Evolutionary conservation across 1,140 invertebrate genomes (phyloP), one percentile per base, ranked within the genome.

Genomic region (Pentalonia nigronervosa): DNA sequence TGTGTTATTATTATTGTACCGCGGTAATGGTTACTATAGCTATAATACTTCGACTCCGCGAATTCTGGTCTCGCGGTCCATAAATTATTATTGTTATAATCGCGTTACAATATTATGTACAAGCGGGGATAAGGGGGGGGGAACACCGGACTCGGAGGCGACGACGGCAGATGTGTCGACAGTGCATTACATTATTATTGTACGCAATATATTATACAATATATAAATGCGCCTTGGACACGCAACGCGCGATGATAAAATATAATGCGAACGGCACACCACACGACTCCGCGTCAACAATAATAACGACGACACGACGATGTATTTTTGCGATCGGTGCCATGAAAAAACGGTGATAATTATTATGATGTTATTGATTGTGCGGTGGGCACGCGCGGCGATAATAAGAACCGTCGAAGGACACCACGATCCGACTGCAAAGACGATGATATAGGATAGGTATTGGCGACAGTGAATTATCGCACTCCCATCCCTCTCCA

Each of bases 241-340:
- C 91, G 91, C 91, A 83, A 92, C 76, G 9, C 76, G 34, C 47
- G 21, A 30, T 20, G n/a, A 76, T 76, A 76, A 25, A 83, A 86
- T 88, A 25, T 21, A 50, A 87, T 88, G 20, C n/a, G 87, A 47
- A 84, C 34, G 47, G 76, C 41, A 92, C 67, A 76, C 90, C 90
- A 67, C 56, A 76, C 41, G 56, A 81, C 47, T 50, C 91, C 48
- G 76, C 23, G 91, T 92, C 45, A 81, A 91, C 81, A 91, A 91
- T 91, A n/a, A 81, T n/a, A 67, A 76, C 90, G n/a, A 92, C 41
- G 83, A 92, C 50, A 76, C 30, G 17, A 88, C 45, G 30, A 34
- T 88, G 60, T 76, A 86, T 86, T 86, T 36, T 53, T 50, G n/a
- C 30, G 7, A 88, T 53, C n/a, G 83, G 41, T 2, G 34, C 0